Evolutionary conservation across 1,140 invertebrate genomes (phyloP).

Genomic region (Scaptodrosophila lebanonensis): DNA sequence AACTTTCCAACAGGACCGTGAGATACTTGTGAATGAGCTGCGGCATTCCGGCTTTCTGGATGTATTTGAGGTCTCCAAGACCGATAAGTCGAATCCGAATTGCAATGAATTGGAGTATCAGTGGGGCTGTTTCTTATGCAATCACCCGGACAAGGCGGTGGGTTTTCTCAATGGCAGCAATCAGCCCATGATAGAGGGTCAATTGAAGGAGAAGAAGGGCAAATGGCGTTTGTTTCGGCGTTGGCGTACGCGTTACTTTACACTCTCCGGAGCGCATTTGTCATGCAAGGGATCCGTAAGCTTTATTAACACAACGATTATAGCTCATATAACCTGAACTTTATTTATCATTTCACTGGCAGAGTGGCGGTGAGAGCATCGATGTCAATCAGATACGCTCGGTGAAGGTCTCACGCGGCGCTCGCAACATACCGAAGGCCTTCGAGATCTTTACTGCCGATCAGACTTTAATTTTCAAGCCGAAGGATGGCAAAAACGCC

Average conservation of each 20-base stretch:
- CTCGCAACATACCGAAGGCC: conserved; percentile 93
- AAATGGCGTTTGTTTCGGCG: conserved; percentile 92
- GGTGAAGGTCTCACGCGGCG: conserved; percentile 91
- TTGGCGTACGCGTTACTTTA: conserved; percentile 96
- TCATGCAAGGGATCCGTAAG: conserved; percentile 91
- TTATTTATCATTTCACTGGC: conserved; percentile 14
- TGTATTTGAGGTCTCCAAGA: conserved; percentile 87
- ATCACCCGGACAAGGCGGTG: conserved; percentile 91
- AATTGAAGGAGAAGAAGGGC: conserved; percentile 96
- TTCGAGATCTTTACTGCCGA: conserved; percentile 98
- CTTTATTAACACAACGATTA: conserved; percentile 21
- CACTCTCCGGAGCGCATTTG: conserved; percentile 92
- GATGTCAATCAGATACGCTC: conserved; percentile 94
- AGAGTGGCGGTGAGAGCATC: conserved; percentile 86
- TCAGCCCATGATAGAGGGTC: conserved; percentile 90
- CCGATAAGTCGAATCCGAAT: conserved; percentile 71
- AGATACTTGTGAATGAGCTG: conserved; percentile 89
- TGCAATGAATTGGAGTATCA: conserved; percentile 77
- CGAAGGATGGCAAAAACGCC: conserved; percentile 94
- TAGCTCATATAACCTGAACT: neutral
- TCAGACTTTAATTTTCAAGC: conserved; percentile 93
- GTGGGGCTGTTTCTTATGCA: conserved; percentile 81
- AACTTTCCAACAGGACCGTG: conserved; percentile 84
- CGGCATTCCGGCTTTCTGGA: conserved; percentile 93
- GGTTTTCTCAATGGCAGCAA: conserved; percentile 86